Percentiles rank a stretch among this genome's conserved stretches.
Conservation (phyloP, 2,888 invertebrate genomes). For the Tanypteryx hageni region DNA sequence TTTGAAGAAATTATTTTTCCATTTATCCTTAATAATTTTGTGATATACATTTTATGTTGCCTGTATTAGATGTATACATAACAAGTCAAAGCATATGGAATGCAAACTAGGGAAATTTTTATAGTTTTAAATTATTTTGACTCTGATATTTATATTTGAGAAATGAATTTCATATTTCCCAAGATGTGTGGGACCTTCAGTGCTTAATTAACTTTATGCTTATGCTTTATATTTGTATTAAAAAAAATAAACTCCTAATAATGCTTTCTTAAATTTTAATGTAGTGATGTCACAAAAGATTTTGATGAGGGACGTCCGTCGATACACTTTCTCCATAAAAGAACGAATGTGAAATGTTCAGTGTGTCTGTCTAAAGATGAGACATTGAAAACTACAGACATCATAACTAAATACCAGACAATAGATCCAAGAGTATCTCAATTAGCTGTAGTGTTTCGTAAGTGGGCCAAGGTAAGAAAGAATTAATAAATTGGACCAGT, state of each 20-base stretch:
- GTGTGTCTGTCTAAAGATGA: slow-evolving; percentile 73
- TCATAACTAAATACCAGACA: slow-evolving; percentile 71
- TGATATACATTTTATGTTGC: no score
- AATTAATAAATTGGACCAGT: background rate
- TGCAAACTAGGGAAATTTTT: no score
- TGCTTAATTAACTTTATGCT: background rate
- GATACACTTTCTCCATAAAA: slow-evolving; percentile 72
- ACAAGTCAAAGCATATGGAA: no score
- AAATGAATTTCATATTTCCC: background rate
- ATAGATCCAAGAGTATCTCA: slow-evolving; percentile 72
- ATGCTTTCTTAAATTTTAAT: slow-evolving; percentile 58
- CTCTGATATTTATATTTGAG: no score
- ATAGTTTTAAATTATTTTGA: no score
- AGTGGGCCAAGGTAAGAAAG: slow-evolving; percentile 75
- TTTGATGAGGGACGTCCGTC: slow-evolving; percentile 73
- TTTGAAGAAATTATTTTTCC: no score
- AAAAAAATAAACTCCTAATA: background rate
- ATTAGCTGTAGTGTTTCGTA: slow-evolving; percentile 71
- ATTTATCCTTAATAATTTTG: no score
- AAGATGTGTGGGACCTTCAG: slow-evolving; percentile 34
- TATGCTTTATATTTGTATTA: slow-evolving; percentile 65
- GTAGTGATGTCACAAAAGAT: slow-evolving; percentile 72
- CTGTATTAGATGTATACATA: no score
- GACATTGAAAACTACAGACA: slow-evolving; percentile 70
- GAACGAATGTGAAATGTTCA: slow-evolving; percentile 70